These are phyloP conservation scores for Apeira syringaria DNA, from an alignment of 2,888 invertebrate species.

Conservation along the genomic window DNA sequence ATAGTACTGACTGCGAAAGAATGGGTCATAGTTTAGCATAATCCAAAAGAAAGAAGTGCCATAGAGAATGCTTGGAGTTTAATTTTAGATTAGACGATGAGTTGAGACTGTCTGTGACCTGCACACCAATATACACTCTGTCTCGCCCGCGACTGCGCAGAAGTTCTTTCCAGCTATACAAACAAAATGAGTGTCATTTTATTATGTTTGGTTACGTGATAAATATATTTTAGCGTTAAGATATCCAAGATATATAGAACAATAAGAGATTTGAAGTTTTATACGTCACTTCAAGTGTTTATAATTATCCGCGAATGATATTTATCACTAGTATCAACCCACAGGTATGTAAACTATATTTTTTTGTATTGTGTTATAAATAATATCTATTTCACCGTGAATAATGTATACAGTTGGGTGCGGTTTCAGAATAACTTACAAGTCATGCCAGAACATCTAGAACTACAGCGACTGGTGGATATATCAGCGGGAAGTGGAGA, in stretches of 20 bases:
- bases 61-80: no score
- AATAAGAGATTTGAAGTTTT: background rate
- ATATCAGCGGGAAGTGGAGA: conserved; percentile 78
- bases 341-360: conserved; percentile 16
- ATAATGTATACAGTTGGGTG: conserved; percentile 20
- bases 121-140: conserved; percentile 4
- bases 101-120: no score
- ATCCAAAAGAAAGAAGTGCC: no score
- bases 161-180: background rate
- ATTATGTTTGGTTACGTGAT: conserved; percentile 6
- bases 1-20: no score
- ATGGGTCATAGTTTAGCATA: no score
- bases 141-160: conserved; percentile 10
- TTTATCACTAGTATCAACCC: background rate
- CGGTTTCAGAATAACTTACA: conserved; percentile 40
- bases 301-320: no score
- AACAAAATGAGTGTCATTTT: conserved; percentile 9
- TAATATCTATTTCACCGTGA: conserved; percentile 3
- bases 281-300: no score
- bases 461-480: conserved; percentile 91
- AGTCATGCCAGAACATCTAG: conserved; percentile 89
- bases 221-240: background rate
- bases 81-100: no score
- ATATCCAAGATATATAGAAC: background rate
- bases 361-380: no score